Percentiles rank a stretch among this genome's conserved stretches.
Conservation (phyloP, 2,113 vertebrate genomes). For the Lepus europaeus region DNA sequence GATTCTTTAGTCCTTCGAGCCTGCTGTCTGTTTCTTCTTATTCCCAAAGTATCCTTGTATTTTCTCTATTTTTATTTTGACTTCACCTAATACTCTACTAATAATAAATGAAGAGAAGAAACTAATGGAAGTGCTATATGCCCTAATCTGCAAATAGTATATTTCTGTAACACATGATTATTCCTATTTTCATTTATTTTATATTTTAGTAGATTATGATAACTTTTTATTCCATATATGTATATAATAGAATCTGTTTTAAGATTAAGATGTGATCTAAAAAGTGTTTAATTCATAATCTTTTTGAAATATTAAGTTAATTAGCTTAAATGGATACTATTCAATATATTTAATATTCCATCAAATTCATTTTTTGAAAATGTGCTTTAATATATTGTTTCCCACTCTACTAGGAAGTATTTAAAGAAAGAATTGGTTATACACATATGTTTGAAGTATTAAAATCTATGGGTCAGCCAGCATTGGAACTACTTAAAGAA, state of each 20-base stretch:
- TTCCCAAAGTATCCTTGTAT: neutral
- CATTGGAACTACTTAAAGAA: conserved; percentile 95
- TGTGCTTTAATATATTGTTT: conserved; percentile 71
- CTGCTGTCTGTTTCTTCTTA: neutral
- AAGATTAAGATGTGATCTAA: conserved; percentile 37
- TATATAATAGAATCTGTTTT: conserved; percentile 40
- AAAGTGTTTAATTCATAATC: conserved; percentile 43
- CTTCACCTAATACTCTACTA: conserved; percentile 29
- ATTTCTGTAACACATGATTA: conserved; percentile 15
- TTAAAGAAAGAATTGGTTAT: conserved; percentile 99
- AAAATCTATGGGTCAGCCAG: conserved; percentile 95
- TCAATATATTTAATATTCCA: conserved; percentile 35
- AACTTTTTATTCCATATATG: conserved; percentile 14
- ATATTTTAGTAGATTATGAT: conserved; percentile 11
- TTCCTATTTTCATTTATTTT: conserved; percentile 55
- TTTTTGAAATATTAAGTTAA: conserved; percentile 38
- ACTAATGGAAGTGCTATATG: neutral
- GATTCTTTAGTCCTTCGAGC: neutral
- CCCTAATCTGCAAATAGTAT: conserved; percentile 23
- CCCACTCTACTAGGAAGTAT: conserved; percentile 92
- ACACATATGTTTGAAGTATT: conserved; percentile 96
- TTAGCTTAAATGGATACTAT: conserved; percentile 31
- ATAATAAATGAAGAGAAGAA: conserved; percentile 32
- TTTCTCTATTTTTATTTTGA: conserved; percentile 56
- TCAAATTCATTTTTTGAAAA: conserved; percentile 42